Conservation (phyloP, 35 echinoderm and acorn worm species). For the Patiria miniata region DNA sequence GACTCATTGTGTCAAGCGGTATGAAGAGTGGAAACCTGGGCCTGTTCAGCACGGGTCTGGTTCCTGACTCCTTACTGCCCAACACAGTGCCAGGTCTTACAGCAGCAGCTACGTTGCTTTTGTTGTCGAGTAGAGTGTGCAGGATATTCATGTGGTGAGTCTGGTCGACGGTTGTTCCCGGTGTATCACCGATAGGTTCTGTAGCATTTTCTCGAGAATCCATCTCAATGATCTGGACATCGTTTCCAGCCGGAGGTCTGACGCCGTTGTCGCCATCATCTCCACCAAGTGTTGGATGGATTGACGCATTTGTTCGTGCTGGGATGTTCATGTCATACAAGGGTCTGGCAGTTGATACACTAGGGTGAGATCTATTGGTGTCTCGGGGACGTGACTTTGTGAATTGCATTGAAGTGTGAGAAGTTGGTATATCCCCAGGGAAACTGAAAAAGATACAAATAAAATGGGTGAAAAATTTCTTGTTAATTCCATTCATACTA, state of each 20-base stretch:
- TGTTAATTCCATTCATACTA: neutral
- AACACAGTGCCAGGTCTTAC: neutral
- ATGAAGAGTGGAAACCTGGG: constrained; percentile 25
- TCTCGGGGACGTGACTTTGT: neutral
- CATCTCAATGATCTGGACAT: neutral
- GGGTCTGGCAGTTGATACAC: neutral
- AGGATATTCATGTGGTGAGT: neutral
- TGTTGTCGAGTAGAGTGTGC: neutral
- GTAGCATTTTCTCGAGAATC: neutral
- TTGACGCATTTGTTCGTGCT: neutral
- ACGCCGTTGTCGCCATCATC: neutral
- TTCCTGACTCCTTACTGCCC: neutral
- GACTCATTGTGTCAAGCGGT: constrained; percentile 26
- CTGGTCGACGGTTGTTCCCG: neutral
- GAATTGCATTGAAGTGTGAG: constrained; percentile 15
- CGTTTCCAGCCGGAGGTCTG: neutral
- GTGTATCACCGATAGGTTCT: neutral
- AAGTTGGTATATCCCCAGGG: neutral
- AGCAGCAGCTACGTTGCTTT: neutral
- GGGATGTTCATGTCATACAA: neutral
- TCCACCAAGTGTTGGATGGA: neutral
- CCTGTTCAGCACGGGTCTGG: constrained; percentile 1
- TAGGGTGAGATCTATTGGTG: neutral
- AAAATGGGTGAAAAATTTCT: neutral
- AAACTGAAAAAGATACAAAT: neutral